Conservation (phyloP, 2,888 invertebrate species). For the Lochmaea crataegi region DNA sequence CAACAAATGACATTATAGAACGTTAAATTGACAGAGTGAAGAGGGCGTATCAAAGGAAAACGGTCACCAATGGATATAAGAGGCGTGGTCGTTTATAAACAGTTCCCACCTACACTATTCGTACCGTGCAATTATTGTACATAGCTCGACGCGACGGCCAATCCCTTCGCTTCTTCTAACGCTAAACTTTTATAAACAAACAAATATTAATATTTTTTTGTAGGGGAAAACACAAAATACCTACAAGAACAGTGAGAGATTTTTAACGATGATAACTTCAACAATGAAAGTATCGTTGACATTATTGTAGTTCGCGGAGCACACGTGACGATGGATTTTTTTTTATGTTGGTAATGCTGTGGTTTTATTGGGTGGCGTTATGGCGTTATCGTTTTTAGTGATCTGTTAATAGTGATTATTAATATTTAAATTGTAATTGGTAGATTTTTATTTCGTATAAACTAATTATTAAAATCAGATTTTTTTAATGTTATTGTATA, state of each 20-base stretch:
- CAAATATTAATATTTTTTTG: constrained; percentile 28
- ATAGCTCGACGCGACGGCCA: constrained; percentile 28
- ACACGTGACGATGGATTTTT: constrained; percentile 27
- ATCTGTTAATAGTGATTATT: neutral
- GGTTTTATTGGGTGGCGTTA: constrained; percentile 19
- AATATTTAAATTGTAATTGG: too few relatives aligned
- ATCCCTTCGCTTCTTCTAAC: constrained; percentile 22
- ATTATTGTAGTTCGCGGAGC: constrained; percentile 36
- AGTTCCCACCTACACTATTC: constrained; percentile 46
- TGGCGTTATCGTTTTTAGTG: constrained; percentile 6
- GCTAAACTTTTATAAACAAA: neutral
- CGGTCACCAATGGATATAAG: constrained; percentile 47
- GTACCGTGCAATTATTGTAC: constrained; percentile 43
- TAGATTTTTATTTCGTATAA: too few relatives aligned
- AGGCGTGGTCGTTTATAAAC: constrained; percentile 47
- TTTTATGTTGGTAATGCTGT: constrained; percentile 41
- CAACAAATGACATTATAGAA: too few relatives aligned
- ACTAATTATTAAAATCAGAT: too few relatives aligned
- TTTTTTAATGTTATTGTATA: too few relatives aligned
- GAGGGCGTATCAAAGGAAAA: neutral
- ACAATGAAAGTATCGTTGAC: constrained; percentile 42
- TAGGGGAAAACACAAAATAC: constrained; percentile 37
- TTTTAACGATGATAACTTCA: constrained; percentile 32
- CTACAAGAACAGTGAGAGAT: constrained; percentile 34
- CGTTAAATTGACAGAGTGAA: neutral